Evolutionary conservation across 1,140 invertebrate species (phyloP).

Genomic region (Pseudomyrmex flavicornis): DNA sequence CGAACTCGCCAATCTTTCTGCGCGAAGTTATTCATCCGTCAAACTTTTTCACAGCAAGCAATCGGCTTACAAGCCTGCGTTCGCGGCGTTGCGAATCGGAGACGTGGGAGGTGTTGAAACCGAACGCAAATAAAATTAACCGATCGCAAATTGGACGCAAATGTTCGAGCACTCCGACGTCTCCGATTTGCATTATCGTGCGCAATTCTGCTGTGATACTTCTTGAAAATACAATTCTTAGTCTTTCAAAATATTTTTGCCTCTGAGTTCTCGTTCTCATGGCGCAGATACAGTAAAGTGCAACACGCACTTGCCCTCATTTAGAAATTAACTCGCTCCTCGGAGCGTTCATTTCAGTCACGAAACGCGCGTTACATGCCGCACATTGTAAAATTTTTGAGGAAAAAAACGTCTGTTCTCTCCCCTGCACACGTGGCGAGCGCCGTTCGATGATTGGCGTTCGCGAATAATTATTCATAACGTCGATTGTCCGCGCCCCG

Average conservation of each 20-base stretch:
- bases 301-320: conserved; percentile 29
- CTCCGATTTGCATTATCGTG: no score
- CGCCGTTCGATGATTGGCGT: conserved; percentile 17
- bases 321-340: conserved; percentile 42
- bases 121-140: no score
- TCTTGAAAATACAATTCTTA: not conserved
- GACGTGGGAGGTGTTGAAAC: no score
- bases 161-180: no score
- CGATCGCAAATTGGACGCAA: no score
- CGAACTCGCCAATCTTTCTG: not conserved
- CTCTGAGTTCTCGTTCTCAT: not conserved
- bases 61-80: no score
- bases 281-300: not conserved
- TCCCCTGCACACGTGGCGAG: no score
- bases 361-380: conserved; percentile 10
- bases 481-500: conserved; percentile 4
- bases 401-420: conserved; percentile 18
- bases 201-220: no score
- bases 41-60: no score
- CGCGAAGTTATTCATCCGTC: not conserved
- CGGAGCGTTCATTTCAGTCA: conserved; percentile 35
- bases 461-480: conserved; percentile 49
- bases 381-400: conserved; percentile 20
- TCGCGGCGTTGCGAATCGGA: no score
- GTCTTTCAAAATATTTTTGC: not conserved